phyloP scores from a whole-genome alignment of 2,888 invertebrate genomes.

The Dyspetes luteomarginatus region DNA sequence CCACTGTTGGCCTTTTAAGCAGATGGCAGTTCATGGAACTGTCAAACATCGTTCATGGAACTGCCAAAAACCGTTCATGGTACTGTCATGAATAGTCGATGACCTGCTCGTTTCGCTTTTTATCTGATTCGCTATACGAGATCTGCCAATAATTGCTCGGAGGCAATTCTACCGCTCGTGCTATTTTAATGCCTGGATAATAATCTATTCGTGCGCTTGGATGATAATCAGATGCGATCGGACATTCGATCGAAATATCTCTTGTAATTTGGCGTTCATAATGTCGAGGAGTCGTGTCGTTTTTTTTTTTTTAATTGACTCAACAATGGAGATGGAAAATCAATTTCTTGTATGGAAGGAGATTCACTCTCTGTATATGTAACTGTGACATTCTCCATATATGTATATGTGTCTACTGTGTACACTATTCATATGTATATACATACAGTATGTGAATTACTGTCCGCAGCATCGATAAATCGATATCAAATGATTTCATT shows the following conservation, averaged over 20 bases:
- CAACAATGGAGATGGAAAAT: conserved; percentile 25
- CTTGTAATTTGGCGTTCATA: neutral
- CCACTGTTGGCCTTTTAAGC: too few relatives aligned
- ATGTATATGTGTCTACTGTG: neutral
- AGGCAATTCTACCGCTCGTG: too few relatives aligned
- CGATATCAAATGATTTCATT: conserved; percentile 56
- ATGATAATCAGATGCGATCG: neutral
- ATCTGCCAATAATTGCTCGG: too few relatives aligned
- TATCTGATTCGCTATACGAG: too few relatives aligned
- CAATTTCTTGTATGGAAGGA: neutral
- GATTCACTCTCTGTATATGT: neutral
- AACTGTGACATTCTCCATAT: neutral
- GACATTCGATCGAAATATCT: neutral
- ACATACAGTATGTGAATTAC: conserved; percentile 6
- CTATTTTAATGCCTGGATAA: too few relatives aligned
- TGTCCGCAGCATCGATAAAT: conserved; percentile 39
- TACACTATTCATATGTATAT: neutral
- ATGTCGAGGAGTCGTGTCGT: neutral
- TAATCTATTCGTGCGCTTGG: neutral
- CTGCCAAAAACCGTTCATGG: too few relatives aligned
- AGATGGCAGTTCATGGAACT: too few relatives aligned
- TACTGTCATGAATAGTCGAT: too few relatives aligned
- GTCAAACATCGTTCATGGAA: too few relatives aligned
- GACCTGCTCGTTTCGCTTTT: too few relatives aligned
- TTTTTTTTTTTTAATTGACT: neutral